Evolutionary conservation across 2,113 vertebrate genomes (phyloP).

Genomic region (Danio rerio): DNA sequence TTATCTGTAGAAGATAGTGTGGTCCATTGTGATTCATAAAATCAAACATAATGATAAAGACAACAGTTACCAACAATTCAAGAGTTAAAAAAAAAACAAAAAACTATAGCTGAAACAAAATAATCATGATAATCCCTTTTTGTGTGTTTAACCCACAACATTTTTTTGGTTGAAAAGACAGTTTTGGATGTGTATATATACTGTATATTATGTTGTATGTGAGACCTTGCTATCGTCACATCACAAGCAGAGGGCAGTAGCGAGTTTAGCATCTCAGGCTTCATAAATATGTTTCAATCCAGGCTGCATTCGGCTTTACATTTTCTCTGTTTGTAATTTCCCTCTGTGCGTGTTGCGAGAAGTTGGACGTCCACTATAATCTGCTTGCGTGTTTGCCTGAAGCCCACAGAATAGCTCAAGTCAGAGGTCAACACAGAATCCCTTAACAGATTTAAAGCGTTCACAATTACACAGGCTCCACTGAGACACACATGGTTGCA

Average conservation of each 20-base stretch:
- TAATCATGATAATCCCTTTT: too few relatives aligned
- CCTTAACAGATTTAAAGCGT: neutral
- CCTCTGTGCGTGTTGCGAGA: neutral
- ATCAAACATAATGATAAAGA: too few relatives aligned
- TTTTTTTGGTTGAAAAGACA: too few relatives aligned
- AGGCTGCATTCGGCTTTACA: neutral
- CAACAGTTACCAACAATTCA: too few relatives aligned
- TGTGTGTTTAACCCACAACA: too few relatives aligned
- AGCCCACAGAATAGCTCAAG: neutral
- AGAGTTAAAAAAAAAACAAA: too few relatives aligned
- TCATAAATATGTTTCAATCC: neutral
- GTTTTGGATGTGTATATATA: neutral
- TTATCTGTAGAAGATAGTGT: too few relatives aligned
- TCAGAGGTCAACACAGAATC: neutral
- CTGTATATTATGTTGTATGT: neutral
- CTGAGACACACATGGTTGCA: neutral
- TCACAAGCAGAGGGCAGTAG: slow-evolving; percentile 26
- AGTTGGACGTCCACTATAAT: neutral
- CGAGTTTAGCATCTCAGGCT: neutral
- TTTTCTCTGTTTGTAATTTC: neutral
- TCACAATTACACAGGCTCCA: neutral
- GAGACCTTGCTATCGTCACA: neutral
- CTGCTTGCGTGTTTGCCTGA: neutral
- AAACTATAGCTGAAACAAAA: too few relatives aligned
- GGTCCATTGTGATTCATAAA: too few relatives aligned